Conservation (phyloP, 35 echinoderm and acorn worm genomes). For the Chiridota heheva region DNA sequence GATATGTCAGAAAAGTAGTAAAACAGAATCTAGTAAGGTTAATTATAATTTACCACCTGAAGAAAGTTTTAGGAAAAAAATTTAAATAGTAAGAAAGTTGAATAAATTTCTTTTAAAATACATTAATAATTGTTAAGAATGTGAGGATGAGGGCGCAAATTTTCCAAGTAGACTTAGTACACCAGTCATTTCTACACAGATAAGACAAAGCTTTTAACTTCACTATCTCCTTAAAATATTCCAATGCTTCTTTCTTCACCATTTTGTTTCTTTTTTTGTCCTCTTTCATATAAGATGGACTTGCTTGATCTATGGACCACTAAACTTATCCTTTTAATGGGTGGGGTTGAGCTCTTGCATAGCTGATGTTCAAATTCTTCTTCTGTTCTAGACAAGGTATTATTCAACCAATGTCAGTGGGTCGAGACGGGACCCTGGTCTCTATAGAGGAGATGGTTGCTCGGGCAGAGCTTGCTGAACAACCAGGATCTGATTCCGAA, state of each 20-base stretch:
- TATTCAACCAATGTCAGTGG: constrained; percentile 88
- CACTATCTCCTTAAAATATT: not conserved
- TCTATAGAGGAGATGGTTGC: constrained; percentile 63
- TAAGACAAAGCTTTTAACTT: too few relatives aligned
- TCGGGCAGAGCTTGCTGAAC: constrained; percentile 1
- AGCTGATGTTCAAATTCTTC: not conserved
- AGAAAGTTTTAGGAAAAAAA: too few relatives aligned
- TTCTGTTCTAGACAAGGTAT: constrained; percentile 73
- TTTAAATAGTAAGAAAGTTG: too few relatives aligned
- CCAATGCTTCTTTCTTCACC: not conserved
- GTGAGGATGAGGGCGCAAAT: too few relatives aligned
- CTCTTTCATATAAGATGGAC: not conserved
- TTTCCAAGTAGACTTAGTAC: too few relatives aligned
- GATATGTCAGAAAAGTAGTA: too few relatives aligned
- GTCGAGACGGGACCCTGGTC: constrained; percentile 69
- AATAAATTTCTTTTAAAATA: too few relatives aligned
- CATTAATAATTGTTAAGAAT: too few relatives aligned
- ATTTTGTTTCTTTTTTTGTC: not conserved
- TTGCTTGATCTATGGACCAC: not conserved
- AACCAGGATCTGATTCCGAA: constrained; percentile 14
- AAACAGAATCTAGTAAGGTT: too few relatives aligned
- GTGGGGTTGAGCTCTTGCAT: not conserved
- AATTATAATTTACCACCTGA: too few relatives aligned
- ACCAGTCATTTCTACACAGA: too few relatives aligned
- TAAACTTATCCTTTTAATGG: not conserved